Evolutionary conservation across 2,113 vertebrate species (phyloP), one percentile per base, ranked within the genome.

Genomic region (Solea senegalensis): DNA sequence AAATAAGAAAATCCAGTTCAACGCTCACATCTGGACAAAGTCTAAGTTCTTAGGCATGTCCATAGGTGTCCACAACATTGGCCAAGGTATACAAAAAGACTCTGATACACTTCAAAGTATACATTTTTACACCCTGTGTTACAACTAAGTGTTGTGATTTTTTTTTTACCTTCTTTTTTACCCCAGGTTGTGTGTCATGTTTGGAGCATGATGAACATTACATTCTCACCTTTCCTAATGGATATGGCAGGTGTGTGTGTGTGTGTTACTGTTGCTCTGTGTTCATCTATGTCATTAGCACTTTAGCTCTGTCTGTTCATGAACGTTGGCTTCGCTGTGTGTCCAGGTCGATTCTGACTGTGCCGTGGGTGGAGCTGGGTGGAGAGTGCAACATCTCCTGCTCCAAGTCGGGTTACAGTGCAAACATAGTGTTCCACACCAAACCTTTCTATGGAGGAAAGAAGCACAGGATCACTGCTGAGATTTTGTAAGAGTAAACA

Each of bases 11-110:
- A 99, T 99, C 91, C 98, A 99, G 87, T 99, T 99, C 93, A 99
- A 99, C 52, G 98, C 98, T 82, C 98, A 99, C 90, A 99, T 99
- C 90, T 99, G 98, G 98, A 99, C 97, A 53, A 99, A 99, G 89
- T 99, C 98, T 8, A 99, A 99, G 75, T 99, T 99, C 90, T 90
- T 99, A 40, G 98, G 97, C 65, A 98, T 99, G 97, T 99, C 98
- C 8, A 98, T 99, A 44, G 98, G 98, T 1, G 98, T 99, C 45
- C 97, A 99, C 92, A 99, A 99, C 88, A 99, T 99, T 63, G 98
- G 98, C 46, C 98, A 99, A 94, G 98, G 98, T 99, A 93, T 78
- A 72, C 0, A 26, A 60, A 6, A 39, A 10, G 43, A 3, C 40
- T 44, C 16, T 57, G 0, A 44, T 34, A 27, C 4, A 34, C 15